These are phyloP conservation scores for Phrynosoma platyrhinos DNA, from an alignment of 2,113 vertebrate genomes.

Conservation along the genomic window DNA sequence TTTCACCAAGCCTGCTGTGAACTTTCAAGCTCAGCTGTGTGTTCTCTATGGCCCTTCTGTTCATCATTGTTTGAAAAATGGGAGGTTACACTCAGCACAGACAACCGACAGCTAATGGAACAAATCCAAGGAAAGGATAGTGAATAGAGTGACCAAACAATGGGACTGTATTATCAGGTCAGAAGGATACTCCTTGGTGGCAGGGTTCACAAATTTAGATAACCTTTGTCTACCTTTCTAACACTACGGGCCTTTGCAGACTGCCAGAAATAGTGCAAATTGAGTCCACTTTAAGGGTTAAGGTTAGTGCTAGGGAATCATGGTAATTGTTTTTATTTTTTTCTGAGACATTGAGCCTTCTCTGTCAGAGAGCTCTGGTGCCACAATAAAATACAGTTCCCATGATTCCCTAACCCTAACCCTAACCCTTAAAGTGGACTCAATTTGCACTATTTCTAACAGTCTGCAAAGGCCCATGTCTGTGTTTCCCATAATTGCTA, in stretches of 20 bases:
- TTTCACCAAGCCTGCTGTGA: slow-evolving; percentile 19
- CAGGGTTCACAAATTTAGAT: not conserved
- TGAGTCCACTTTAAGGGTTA: too few species aligned
- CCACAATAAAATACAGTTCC: too few species aligned
- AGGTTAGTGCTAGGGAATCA: too few species aligned
- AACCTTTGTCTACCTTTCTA: not conserved
- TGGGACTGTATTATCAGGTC: not conserved
- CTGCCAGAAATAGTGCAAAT: too few species aligned
- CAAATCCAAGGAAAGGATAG: not conserved
- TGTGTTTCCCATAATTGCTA: not conserved
- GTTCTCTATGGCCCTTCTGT: accelerated
- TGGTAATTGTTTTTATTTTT: too few species aligned
- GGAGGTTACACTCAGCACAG: slow-evolving; percentile 29
- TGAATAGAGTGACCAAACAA: not conserved
- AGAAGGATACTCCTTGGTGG: not conserved
- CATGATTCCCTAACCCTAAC: too few species aligned
- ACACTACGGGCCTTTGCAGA: not conserved
- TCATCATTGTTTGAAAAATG: slow-evolving; percentile 38
- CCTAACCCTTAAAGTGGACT: too few species aligned
- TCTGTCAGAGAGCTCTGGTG: too few species aligned
- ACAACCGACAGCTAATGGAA: slow-evolving; percentile 22
- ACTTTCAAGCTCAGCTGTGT: slow-evolving; percentile 6
- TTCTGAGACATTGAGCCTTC: too few species aligned
- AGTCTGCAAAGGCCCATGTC: not conserved
- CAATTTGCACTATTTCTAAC: too few species aligned